A percentile compares a stretch with the other conserved stretches of the same genome.
phyloP scores from a whole-genome alignment of 2,113 vertebrate species.

The Collichthys lucidus region DNA sequence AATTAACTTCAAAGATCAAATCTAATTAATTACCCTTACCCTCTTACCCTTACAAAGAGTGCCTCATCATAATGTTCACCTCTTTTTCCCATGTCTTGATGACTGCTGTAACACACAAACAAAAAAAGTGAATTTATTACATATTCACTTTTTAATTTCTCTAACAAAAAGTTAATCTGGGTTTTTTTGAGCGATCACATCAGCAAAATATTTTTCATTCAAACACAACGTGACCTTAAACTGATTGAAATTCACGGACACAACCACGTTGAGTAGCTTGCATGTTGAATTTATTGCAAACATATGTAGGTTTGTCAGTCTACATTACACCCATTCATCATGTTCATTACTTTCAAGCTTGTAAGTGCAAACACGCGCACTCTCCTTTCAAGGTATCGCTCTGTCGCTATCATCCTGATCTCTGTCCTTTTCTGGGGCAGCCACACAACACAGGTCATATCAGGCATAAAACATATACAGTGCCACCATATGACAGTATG shows the following conservation, averaged over 20 bases:
- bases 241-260: slow-evolving; percentile 52
- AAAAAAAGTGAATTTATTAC: neutral
- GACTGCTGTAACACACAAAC: neutral
- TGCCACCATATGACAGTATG: slow-evolving; percentile 7
- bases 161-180: neutral
- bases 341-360: slow-evolving; percentile 51
- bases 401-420: slow-evolving; percentile 48
- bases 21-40: neutral
- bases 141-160: neutral
- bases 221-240: slow-evolving; percentile 8
- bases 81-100: neutral
- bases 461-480: slow-evolving; percentile 14
- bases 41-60: no score
- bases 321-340: slow-evolving; percentile 65
- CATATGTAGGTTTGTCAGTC: slow-evolving; percentile 65
- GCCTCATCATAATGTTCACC: neutral
- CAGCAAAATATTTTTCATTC: neutral
- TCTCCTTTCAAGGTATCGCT: slow-evolving; percentile 51
- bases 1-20: neutral
- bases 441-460: slow-evolving; percentile 43
- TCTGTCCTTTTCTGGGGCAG: slow-evolving; percentile 46
- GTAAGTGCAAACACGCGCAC: slow-evolving; percentile 65
- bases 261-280: slow-evolving; percentile 61
- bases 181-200: neutral
- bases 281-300: slow-evolving; percentile 79